Conservation (phyloP, 2,113 vertebrate species). For the Cebidichthys violaceus region DNA sequence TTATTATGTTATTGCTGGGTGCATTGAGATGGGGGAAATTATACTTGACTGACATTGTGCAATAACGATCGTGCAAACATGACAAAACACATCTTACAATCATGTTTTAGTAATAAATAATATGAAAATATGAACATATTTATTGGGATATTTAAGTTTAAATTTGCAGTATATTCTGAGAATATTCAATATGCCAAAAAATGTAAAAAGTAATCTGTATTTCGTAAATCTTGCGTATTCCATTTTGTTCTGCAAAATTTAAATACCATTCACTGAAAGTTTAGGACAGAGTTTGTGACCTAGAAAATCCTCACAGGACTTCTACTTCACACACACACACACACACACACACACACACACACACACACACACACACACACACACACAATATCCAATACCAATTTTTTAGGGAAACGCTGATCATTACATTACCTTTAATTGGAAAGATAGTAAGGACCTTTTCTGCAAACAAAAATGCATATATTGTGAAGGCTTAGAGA, state of each 20-base stretch:
- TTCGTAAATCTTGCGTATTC: conserved; percentile 65
- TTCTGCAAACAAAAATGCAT: no score
- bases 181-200: conserved; percentile 65
- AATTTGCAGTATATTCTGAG: conserved; percentile 43
- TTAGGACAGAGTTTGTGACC: no score
- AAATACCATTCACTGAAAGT: conserved; percentile 33
- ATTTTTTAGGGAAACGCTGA: no score
- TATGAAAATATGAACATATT: conserved; percentile 37
- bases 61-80: not conserved
- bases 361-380: not conserved
- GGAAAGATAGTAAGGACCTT: no score
- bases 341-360: no score
- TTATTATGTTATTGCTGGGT: not conserved
- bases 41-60: not conserved
- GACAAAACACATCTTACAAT: conserved; percentile 13
- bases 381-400: no score
- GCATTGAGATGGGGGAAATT: not conserved
- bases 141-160: conserved; percentile 66
- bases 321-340: no score
- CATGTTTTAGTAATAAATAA: not conserved
- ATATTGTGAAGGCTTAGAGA: no score
- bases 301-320: no score
- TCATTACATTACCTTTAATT: no score
- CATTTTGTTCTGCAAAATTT: conserved; percentile 8
- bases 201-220: conserved; percentile 42